These are phyloP conservation scores for Gadopsis marmoratus DNA, from an alignment of 2,797 vertebrate genomes.

Conservation along the genomic window DNA sequence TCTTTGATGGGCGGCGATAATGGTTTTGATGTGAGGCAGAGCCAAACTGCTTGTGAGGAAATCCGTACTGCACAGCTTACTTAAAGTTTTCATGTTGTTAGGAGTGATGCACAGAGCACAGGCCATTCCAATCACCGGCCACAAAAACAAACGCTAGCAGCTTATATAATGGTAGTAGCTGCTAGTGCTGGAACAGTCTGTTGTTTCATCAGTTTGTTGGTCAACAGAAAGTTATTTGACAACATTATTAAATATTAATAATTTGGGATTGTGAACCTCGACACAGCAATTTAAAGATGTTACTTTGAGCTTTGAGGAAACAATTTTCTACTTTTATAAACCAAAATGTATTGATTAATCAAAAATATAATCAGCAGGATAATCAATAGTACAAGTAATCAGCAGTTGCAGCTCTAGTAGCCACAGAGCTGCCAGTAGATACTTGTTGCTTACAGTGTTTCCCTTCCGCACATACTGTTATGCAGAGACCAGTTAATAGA, in stretches of 20 bases:
- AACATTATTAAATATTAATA: too few species aligned
- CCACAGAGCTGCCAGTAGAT: not conserved
- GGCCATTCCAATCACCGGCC: not conserved
- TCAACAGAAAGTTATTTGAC: not conserved
- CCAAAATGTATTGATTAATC: not conserved
- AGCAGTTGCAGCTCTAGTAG: not conserved
- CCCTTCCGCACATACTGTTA: too few species aligned
- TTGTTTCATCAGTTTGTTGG: not conserved
- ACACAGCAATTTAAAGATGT: not conserved
- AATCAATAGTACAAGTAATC: not conserved
- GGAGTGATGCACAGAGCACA: not conserved
- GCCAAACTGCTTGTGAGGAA: constrained; percentile 16
- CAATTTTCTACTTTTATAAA: not conserved
- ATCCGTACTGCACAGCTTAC: not conserved
- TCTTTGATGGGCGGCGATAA: constrained; percentile 13
- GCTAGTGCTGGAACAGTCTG: not conserved
- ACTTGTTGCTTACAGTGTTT: not conserved
- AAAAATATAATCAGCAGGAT: not conserved
- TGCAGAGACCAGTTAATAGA: not conserved
- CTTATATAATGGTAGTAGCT: not conserved
- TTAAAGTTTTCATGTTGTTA: not conserved
- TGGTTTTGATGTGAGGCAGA: constrained; percentile 14
- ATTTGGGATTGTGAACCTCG: not conserved
- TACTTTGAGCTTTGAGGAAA: not conserved
- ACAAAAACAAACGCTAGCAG: not conserved